Conservation (phyloP, 2,888 invertebrate genomes). For the Lasioglossum malachurum region DNA sequence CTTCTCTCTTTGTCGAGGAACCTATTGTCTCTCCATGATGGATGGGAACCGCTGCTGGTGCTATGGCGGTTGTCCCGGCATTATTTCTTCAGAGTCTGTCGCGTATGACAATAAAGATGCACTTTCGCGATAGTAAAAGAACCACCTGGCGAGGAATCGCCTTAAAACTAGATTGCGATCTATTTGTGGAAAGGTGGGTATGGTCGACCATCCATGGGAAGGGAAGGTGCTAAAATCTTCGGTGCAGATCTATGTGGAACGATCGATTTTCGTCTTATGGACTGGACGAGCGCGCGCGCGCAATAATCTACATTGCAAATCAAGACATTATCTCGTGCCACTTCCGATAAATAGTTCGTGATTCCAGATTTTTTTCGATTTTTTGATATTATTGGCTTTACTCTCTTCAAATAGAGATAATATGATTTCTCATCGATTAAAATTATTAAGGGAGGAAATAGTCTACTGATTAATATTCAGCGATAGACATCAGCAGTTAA, state of each 20-base stretch:
- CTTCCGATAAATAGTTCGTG: conserved; percentile 14
- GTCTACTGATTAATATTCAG: background rate
- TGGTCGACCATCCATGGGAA: background rate
- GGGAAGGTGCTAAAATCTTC: background rate
- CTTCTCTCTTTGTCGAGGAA: conserved; percentile 69
- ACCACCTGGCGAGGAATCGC: conserved; percentile 36
- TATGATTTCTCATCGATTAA: no score
- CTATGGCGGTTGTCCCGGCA: conserved; percentile 53
- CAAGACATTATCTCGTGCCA: conserved; percentile 26
- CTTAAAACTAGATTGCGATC: conserved; percentile 21
- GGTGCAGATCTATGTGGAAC: background rate
- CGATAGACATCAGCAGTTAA: background rate
- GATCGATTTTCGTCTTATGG: background rate
- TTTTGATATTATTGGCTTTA: background rate
- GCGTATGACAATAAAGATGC: conserved; percentile 61
- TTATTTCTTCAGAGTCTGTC: conserved; percentile 57
- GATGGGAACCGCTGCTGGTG: conserved; percentile 68
- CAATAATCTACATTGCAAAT: conserved; percentile 42
- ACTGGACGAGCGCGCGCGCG: background rate
- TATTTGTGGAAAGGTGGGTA: conserved; percentile 5
- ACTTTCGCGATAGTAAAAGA: conserved; percentile 42
- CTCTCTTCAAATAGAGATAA: no score
- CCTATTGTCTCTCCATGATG: conserved; percentile 71
- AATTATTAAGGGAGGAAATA: no score
- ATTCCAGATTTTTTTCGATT: no score